A percentile compares a stretch with the other conserved stretches of the same genome.
These are phyloP conservation scores for Lepilemur septentrionalis DNA, from an alignment of 2,797 vertebrate genomes.

Conservation along the genomic window DNA sequence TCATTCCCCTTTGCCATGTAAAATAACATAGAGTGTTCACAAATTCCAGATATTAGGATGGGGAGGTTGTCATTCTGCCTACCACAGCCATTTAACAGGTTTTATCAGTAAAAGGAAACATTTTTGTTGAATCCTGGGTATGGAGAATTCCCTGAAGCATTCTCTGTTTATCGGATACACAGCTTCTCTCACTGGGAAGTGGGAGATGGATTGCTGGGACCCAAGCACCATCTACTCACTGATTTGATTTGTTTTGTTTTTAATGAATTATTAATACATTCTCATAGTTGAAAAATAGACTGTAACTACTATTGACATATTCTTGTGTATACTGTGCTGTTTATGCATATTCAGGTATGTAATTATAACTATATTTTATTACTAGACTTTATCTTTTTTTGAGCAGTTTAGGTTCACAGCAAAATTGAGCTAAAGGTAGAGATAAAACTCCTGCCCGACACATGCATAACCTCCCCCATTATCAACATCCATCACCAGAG, in stretches of 20 bases:
- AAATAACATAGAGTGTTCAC: not conserved
- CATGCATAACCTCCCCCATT: not conserved
- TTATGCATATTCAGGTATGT: not conserved
- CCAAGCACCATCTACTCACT: not conserved
- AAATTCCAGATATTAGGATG: not conserved
- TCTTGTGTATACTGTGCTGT: not conserved
- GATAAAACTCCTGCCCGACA: not conserved
- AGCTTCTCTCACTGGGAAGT: not conserved
- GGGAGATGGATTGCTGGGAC: not conserved
- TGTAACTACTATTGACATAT: not conserved
- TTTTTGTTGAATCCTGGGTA: not conserved
- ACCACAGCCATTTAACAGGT: not conserved
- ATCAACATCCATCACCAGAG: not conserved
- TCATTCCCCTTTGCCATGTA: not conserved
- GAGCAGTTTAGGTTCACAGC: not conserved
- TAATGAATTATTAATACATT: not conserved
- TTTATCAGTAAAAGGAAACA: not conserved
- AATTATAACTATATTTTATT: not conserved
- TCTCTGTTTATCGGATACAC: not conserved
- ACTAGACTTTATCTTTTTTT: not conserved
- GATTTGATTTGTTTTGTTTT: not conserved
- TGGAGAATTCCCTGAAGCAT: not conserved
- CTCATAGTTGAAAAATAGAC: not conserved
- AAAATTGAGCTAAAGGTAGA: not conserved
- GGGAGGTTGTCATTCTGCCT: not conserved